Percentiles rank a stretch among this genome's conserved stretches.
phyloP scores from a whole-genome alignment of 2,888 invertebrate species.

The Leptura quadrifasciata region DNA sequence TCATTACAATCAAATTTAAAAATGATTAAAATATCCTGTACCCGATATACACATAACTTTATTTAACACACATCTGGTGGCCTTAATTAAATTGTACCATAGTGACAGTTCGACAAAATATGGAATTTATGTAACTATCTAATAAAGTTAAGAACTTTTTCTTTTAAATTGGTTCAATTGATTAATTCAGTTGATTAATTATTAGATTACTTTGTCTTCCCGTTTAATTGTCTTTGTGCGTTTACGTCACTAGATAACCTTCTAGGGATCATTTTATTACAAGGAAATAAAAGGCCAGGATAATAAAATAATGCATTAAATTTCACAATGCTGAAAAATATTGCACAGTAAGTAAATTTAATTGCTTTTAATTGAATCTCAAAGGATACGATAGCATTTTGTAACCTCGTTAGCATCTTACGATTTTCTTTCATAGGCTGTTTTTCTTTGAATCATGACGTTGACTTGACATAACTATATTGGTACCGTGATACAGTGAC shows the following conservation, averaged over 20 bases:
- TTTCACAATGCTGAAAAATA: constrained; percentile 10
- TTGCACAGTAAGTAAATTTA: constrained; percentile 1
- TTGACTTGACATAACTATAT: too few relatives aligned
- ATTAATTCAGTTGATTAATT: constrained; percentile 22
- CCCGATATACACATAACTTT: too few relatives aligned
- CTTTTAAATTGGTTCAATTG: constrained; percentile 16
- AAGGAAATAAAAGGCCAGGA: constrained; percentile 14
- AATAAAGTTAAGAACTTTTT: not conserved
- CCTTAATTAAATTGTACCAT: not conserved
- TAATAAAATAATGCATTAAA: constrained; percentile 24
- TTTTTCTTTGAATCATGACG: too few relatives aligned
- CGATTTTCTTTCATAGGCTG: not conserved
- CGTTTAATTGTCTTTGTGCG: constrained; percentile 12
- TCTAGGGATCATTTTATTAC: constrained; percentile 13
- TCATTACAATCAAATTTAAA: too few relatives aligned
- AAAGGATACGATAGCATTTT: not conserved
- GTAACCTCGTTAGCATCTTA: not conserved
- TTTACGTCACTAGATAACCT: constrained; percentile 16
- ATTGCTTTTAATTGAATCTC: not conserved
- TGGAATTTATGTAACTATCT: not conserved
- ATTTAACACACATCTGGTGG: not conserved
- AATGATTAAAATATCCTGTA: too few relatives aligned
- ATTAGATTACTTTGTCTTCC: constrained; percentile 17
- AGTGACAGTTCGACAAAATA: constrained; percentile 8
- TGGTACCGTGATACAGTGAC: too few relatives aligned